phyloP scores from a whole-genome alignment of 2,113 vertebrate species.

The Ailuropoda melanoleuca region DNA sequence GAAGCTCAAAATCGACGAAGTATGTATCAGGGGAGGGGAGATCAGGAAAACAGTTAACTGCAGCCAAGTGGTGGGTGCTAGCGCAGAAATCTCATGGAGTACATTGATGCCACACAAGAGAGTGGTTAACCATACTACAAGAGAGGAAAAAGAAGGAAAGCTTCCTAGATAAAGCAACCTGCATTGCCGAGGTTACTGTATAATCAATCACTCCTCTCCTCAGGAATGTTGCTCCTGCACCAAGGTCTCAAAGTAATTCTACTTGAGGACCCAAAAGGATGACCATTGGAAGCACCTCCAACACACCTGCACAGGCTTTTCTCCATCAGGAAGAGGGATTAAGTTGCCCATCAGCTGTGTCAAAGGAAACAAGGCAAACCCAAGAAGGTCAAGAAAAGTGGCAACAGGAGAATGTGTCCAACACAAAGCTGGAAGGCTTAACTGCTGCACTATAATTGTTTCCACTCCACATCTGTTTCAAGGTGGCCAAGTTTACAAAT shows the following conservation, averaged over 20 bases:
- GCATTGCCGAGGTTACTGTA: not conserved
- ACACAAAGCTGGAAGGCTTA: not conserved
- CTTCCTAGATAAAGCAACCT: not conserved
- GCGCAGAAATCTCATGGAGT: not conserved
- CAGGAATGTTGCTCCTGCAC: not conserved
- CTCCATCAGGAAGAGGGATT: not conserved
- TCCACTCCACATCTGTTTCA: not conserved
- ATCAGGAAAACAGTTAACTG: not conserved
- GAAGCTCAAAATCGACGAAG: not conserved
- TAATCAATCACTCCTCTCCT: not conserved
- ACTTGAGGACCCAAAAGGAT: not conserved
- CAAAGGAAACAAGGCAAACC: not conserved
- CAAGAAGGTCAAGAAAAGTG: not conserved
- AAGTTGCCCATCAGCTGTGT: not conserved
- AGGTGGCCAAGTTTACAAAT: not conserved
- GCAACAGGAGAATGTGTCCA: not conserved
- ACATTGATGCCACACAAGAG: not conserved
- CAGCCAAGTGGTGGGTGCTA: not conserved
- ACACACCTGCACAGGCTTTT: not conserved
- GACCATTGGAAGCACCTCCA: not conserved
- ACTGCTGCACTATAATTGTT: not conserved
- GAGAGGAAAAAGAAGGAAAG: not conserved
- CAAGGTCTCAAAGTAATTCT: not conserved
- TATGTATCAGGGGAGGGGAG: not conserved
- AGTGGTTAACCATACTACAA: not conserved